Base-by-base conservation (phyloP, 2,888 invertebrate genomes). In the Ctena decussata region DNA sequence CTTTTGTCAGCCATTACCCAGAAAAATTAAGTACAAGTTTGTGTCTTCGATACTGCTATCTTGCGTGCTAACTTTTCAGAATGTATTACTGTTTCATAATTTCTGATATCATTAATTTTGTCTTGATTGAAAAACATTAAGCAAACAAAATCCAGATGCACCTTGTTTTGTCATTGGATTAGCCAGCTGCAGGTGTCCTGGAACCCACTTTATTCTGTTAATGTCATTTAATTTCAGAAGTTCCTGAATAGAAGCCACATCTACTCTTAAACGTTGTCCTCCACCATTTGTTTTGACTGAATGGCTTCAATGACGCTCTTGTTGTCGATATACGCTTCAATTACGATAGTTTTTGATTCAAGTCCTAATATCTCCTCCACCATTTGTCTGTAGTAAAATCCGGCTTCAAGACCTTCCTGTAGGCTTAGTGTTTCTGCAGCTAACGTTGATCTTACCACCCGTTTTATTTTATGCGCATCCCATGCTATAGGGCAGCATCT, bases 271-370 rank as follows among this genome's bases (percentile, higher is more conserved):
- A 3, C 80, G 80, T 78, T 83, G 44, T 80, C 86, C 8, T 73
- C 69, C 8, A 86, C 86, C 35, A 86, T 46, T 72, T 60, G 81
- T 32, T 82, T 77, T 27, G 80, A 82, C 18, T 60, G 35, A 2
- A 77, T 27, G 44, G 86, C 83, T n/a, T 81, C 83, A 30, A 80
- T 74, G 0, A 86, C 80, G 76, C 83, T 80, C 65, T 80, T 80
- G 65, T 78, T 83, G 75, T 85, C 85, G 44, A 82, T 77, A 74
- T 77, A 82, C 0, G 75, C 70, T 32, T 76, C 60, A 41, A 84
- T 77, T 12, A 53, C 57, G 24, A 77, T 69, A 3, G 24, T 65
- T 39, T 32, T 21, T 46, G 77, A 1, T 49, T 44, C 30, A 1
- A 77, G 15, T 30, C 77, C 73, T 37, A 46, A 75, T 30, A 84